Evolutionary conservation across 2,888 invertebrate species (phyloP).

Genomic region (Caenorhabditis auriculariae): DNA sequence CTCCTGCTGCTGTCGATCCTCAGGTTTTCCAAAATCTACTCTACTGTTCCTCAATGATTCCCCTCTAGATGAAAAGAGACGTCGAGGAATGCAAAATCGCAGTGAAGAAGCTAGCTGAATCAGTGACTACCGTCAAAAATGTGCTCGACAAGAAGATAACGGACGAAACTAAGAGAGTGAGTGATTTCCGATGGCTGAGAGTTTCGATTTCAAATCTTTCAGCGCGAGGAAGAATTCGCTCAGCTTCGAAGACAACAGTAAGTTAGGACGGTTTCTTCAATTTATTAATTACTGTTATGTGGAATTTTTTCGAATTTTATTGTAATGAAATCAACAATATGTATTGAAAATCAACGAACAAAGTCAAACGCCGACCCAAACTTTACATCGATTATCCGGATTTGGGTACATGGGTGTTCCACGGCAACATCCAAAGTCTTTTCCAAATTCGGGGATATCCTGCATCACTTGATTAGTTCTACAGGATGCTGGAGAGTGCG

Average conservation of each 20-base stretch:
- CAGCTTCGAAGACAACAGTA: no score
- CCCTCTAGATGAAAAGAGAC: conserved; percentile 39
- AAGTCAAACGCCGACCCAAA: conserved; percentile 52
- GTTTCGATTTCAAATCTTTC: no score
- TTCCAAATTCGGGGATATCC: conserved; percentile 55
- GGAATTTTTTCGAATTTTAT: no score
- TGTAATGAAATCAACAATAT: not conserved
- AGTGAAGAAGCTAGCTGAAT: conserved; percentile 61
- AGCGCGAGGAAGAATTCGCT: no score
- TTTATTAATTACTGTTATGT: no score
- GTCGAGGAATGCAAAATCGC: conserved; percentile 62
- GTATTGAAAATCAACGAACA: not conserved
- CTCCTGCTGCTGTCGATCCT: conserved; percentile 13
- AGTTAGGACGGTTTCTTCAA: no score
- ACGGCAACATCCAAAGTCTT: conserved; percentile 49
- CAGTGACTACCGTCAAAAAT: conserved; percentile 62
- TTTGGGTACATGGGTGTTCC: conserved; percentile 48
- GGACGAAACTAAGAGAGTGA: conserved; percentile 53
- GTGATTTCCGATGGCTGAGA: no score
- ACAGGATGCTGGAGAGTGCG: conserved; percentile 53
- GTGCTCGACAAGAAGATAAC: conserved; percentile 58
- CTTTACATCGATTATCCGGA: conserved; percentile 45
- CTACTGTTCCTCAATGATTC: not conserved
- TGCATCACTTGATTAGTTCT: conserved; percentile 55
- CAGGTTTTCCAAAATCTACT: conserved; percentile 1